These are phyloP conservation scores for Caenorhabditis latens DNA, from an alignment of 1,140 invertebrate species.

Conservation along the genomic window DNA sequence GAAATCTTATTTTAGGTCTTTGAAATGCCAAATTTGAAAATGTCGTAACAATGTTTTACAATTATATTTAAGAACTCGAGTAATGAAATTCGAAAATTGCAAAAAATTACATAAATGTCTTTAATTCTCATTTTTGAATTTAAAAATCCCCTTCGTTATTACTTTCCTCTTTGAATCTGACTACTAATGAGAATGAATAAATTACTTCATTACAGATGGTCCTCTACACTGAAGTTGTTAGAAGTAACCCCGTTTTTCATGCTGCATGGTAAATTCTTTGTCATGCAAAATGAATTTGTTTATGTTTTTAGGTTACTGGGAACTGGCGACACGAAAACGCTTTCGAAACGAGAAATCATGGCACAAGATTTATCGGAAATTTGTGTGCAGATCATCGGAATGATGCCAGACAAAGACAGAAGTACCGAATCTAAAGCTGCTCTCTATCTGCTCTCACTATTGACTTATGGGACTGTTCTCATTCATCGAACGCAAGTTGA, in stretches of 20 bases:
- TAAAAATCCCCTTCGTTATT: too few species aligned
- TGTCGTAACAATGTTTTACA: too few species aligned
- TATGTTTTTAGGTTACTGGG: neutral
- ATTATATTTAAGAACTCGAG: too few species aligned
- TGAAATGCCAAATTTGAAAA: too few species aligned
- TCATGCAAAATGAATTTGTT: neutral
- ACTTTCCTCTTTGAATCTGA: too few species aligned
- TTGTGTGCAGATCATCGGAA: neutral
- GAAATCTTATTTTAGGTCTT: too few species aligned
- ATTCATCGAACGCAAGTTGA: conserved; percentile 23
- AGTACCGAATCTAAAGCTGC: neutral
- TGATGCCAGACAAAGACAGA: conserved; percentile 3
- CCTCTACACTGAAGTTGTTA: neutral
- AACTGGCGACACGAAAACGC: neutral
- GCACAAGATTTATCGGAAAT: neutral
- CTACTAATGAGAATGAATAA: neutral
- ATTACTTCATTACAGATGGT: conserved; percentile 31
- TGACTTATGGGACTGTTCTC: neutral
- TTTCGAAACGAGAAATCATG: conserved; percentile 22
- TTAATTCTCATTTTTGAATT: too few species aligned
- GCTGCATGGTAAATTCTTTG: neutral
- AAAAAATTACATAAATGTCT: too few species aligned
- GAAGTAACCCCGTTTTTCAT: neutral
- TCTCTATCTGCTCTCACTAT: neutral
- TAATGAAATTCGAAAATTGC: too few species aligned